These are phyloP conservation scores for Polyommatus icarus DNA, from an alignment of 2,888 invertebrate species.

Conservation along the genomic window DNA sequence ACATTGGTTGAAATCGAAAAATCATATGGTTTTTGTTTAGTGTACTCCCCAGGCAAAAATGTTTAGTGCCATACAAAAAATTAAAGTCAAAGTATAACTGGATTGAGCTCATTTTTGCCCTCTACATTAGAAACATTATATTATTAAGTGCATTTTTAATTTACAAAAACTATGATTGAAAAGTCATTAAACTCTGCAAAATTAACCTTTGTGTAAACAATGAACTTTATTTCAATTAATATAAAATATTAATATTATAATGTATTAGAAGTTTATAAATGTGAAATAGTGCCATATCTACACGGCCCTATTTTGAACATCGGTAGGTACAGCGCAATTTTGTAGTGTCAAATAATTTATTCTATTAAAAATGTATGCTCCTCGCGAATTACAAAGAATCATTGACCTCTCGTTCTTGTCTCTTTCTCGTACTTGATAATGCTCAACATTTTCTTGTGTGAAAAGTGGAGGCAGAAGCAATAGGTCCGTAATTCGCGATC, in stretches of 20 bases:
- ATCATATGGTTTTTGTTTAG: background rate
- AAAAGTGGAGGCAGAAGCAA: too few relatives aligned
- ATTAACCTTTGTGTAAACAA: slow-evolving; percentile 17
- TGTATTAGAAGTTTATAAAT: slow-evolving; percentile 38
- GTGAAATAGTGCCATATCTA: slow-evolving; percentile 71
- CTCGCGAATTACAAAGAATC: too few relatives aligned
- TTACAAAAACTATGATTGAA: background rate
- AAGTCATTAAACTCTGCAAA: background rate
- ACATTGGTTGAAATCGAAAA: background rate
- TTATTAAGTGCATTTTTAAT: background rate
- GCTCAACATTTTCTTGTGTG: too few relatives aligned
- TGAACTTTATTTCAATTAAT: background rate
- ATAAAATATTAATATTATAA: slow-evolving; percentile 28
- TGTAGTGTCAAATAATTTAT: background rate
- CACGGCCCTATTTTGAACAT: slow-evolving; percentile 12
- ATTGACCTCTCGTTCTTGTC: too few relatives aligned
- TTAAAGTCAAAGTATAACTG: background rate
- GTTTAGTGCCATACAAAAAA: background rate
- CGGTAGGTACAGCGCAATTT: background rate
- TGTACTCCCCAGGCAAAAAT: background rate
- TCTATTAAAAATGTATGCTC: too few relatives aligned
- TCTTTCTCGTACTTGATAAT: too few relatives aligned
- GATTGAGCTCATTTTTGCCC: background rate
- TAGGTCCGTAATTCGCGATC: too few relatives aligned
- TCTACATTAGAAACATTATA: too few relatives aligned